Base-by-base conservation (phyloP, 2,888 invertebrate species). In the Camptogramma bilineatum region DNA sequence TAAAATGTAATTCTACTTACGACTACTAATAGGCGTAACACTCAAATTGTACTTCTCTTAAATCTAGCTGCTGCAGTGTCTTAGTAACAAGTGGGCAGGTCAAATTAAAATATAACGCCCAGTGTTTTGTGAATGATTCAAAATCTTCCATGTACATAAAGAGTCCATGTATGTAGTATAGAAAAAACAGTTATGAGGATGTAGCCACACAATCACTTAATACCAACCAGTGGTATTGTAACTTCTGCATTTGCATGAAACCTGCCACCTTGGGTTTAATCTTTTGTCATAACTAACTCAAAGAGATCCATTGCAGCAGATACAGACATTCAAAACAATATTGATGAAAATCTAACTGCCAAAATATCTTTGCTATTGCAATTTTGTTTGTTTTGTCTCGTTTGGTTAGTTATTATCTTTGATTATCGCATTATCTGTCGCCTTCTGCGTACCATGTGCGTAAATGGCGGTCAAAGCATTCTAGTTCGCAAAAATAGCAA, bases 21-120 rank as follows among this genome's bases (percentile, higher is more conserved):
- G 60, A 62, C 64, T 72, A 64, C 62, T 62, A 66, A 71, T 73
- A 73, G 72, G 71, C 69, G 71, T 69, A 58, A 68, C 55, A 66
- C 64, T 72, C 63, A 65, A 66, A 68, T 73, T 73, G 72, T 73
- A 73, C 72, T 73, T 70, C 59, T 57, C 72, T 69, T 66, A 68
- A 48, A 64, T 64, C 70, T 69, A 70, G 68, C 66, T 64, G 64
- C 69, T 64, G 68, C 66, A 50, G 50, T 47, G 47, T 54, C 51
- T 28, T 54, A 18, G 51, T 62, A 59, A 48, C 34, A 50, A 47
- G 52, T 52, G 57, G 63, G 56, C 57, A 18, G 48, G 18, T 50
- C 13, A 9, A 51, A 10, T 47, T 19, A 64, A 34, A 65, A 58
- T 17, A 56, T 46, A 64, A 34, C 44, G 34, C 55, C 55, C 28